Evolutionary conservation across 2,888 invertebrate genomes (phyloP), one percentile per base, ranked within the genome.

Genomic region (Eulithis testata): DNA sequence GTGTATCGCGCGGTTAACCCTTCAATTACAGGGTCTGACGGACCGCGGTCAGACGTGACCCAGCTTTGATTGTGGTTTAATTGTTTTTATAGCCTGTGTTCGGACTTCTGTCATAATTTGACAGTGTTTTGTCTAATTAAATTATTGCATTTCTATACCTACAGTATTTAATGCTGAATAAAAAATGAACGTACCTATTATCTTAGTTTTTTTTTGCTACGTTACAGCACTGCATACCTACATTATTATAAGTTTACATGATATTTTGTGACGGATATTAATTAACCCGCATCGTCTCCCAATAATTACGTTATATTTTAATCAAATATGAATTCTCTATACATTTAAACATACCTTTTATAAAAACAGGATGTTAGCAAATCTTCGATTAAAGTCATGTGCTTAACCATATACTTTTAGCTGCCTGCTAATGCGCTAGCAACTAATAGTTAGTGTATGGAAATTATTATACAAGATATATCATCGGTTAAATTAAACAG

Each of bases 1-100:
- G 81, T 78, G 80, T 76, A 80, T 80, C 21, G 21, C 78, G 70
- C 80, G 83, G 81, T 78, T 78, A 75, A 76, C 82, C 79, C 82
- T 75, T 78, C 84, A 84, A 89, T 88, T 88, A 89, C 82, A 75
- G 69, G 74, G 76, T 66, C 81, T 78, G 62, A 11, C 74, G 69
- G 74, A 63, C 62, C 31, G 58, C 63, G 69, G 21, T 21, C 21
- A 63, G 64, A 63, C 64, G 63, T 60, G 53, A 58, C 50, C 57
- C 60, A 31, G 50, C 63, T 73, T 72, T 73, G 80, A 86, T 84
- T 76, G 77, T 77, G 76, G 82, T 84, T 82, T 86, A 83, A 88
- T 89, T 87, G 86, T 84, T 85, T 84, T 81, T 82, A 83, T 79
- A 69, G 79, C 65, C 62, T 72, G 67, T 54, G 40, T 37, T 60